These are phyloP conservation scores for Acromyrmex charruanus DNA, from an alignment of 1,140 invertebrate genomes.

Conservation along the genomic window DNA sequence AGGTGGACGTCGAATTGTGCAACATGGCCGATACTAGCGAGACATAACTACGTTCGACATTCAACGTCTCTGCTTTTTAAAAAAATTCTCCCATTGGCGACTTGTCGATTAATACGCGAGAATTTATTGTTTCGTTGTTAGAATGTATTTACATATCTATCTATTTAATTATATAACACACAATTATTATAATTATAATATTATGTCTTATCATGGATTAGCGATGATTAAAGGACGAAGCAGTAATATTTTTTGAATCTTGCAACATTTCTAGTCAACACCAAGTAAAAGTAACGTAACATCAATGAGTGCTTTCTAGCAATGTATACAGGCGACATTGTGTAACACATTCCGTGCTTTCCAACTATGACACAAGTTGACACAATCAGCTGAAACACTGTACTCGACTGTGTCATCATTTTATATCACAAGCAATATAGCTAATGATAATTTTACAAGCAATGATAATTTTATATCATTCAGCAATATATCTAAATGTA, in stretches of 20 bases:
- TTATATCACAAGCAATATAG: no score
- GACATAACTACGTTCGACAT: slow-evolving; percentile 76
- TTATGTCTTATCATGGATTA: neutral
- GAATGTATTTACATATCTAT: neutral
- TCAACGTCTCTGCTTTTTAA: slow-evolving; percentile 34
- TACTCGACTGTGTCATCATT: no score
- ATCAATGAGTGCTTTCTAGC: no score
- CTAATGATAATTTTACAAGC: no score
- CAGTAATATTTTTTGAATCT: neutral
- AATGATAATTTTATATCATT: no score
- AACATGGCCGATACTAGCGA: slow-evolving; percentile 79
- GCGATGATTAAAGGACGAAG: neutral
- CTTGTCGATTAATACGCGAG: neutral
- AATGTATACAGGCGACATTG: no score
- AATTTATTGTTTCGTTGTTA: no score
- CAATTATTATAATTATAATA: neutral
- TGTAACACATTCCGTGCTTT: no score
- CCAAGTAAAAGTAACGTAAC: no score
- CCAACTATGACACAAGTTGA: no score
- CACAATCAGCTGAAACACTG: no score
- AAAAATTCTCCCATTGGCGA: neutral
- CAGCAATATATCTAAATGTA: no score
- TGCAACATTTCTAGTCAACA: neutral
- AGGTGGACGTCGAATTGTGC: slow-evolving; percentile 77
- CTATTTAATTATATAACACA: neutral